Base-by-base conservation (phyloP, 2,888 invertebrate genomes). In the Acanthoscelides obtectus region DNA sequence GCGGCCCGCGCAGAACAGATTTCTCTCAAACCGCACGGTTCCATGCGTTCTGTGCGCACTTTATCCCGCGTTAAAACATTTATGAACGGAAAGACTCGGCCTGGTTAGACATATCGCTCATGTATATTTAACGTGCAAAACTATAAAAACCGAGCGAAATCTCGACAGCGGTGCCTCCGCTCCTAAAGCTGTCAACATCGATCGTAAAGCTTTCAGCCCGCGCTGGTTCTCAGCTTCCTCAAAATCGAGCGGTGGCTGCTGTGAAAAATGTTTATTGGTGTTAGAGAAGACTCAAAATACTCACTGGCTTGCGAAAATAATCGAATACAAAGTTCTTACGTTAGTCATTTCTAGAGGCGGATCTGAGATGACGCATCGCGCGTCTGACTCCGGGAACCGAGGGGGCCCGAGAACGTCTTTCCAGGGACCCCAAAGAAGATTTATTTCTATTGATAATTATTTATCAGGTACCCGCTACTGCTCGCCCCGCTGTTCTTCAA, bases 171-270 rank as follows among this genome's bases (percentile, higher is more conserved):
- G 78, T 12, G 45, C 45, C 12, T n/a, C 79, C 80, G 81, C 80
- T 81, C 80, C 83, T 86, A 85, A 85, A 85, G 79, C 85, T 85
- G 85, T 86, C 86, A 85, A 80, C 84, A 80, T 79, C 77, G 82
- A 83, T 84, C 85, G 85, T 86, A 86, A 85, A 85, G 79, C 85
- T 86, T 85, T 86, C 86, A 85, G 17, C 8, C 45, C 8, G 77
- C 81, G 76, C 76, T 76, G 79, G 79, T 81, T 83, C 81, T 84
- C 81, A 81, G 79, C 82, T 83, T 81, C 80, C 80, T 76, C 77
- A 81, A 82, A 83, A 81, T 82, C 45, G 45, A 6, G 45, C 17
- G 81, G 81, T 79, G 81, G 81, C 79, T 79, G 79, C 78, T 77
- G 77, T 76, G 73, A 79, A 77, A 79, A 76, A 77, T 77, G 78